Evolutionary conservation across 2,797 vertebrate genomes (phyloP).

Genomic region (Denticeps clupeoides): DNA sequence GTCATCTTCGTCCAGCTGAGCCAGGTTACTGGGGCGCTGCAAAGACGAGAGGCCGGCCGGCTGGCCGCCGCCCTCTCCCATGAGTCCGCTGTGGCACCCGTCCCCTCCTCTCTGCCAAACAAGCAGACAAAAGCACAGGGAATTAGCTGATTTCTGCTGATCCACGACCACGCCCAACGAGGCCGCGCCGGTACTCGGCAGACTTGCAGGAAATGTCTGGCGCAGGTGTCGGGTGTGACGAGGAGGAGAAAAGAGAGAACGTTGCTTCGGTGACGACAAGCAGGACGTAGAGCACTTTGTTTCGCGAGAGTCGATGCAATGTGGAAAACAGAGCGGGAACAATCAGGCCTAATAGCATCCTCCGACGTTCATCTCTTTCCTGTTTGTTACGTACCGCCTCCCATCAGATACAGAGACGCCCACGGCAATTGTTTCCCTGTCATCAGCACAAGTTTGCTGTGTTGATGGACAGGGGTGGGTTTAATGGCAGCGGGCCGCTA

Average conservation of each 20-base stretch:
- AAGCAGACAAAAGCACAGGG: neutral
- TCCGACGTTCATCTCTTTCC: constrained; percentile 47
- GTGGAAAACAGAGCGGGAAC: no score
- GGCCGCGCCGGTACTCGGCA: no score
- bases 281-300: no score
- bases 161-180: neutral
- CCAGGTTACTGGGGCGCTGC: constrained; percentile 65
- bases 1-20: constrained; percentile 78
- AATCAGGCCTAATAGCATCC: constrained; percentile 41
- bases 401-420: constrained; percentile 2
- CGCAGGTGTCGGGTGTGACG: no score
- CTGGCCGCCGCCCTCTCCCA: constrained; percentile 39
- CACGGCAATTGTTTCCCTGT: constrained; percentile 21
- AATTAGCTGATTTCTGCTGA: constrained; percentile 4
- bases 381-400: constrained; percentile 43
- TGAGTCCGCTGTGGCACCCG: constrained; percentile 42
- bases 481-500: constrained; percentile 13
- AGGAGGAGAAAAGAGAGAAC: no score
- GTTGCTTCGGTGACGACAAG: no score
- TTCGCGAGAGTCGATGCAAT: no score
- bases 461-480: constrained; percentile 22
- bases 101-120: constrained; percentile 54
- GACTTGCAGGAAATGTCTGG: no score
- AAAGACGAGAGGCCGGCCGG: constrained; percentile 37
- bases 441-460: constrained; percentile 15